Base-by-base conservation (phyloP, 2,797 vertebrate genomes). In the Adrianichthys oophorus region DNA sequence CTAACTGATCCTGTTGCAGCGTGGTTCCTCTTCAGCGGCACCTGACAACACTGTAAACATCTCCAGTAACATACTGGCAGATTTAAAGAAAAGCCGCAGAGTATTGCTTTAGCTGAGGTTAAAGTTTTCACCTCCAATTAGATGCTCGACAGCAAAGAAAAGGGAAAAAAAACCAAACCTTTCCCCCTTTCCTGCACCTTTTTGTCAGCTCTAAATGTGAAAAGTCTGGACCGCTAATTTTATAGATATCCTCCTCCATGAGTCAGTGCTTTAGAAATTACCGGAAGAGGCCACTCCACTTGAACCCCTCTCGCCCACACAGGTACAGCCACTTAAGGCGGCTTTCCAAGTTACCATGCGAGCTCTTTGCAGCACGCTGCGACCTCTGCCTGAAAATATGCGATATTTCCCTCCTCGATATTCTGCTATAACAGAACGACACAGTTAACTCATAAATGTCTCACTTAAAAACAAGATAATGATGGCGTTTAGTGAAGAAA, bases 261-360 rank as follows among this genome's bases (percentile, higher is more conserved):
- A 78, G 66, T 87, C 74, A 76, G 60, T 63, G 63, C 59, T 76
- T 79, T 72, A 65, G 68, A 78, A 83, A 77, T 74, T 17, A 65
- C 46, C 29, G n/a, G 60, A 68, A 68, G 62, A 69, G 76, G 69
- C 52, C 57, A 62, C 68, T 74, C 59, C 64, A 76, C 73, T 78
- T 56, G 62, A 80, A 60, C 51, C 66, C 52, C 13, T 52, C 29
- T 63, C 59, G 54, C 79, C 84, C 80, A 86, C 84, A 18, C 70
- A 12, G 44, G 17, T 15, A 24, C 46, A 41, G 53, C 44, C 75
- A 65, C 72, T 79, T 63, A 56, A 5, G 10, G 41, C 37, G 52
- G 56, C 57, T 67, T 57, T 59, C 45, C 42, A 19, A 54, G 48
- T 18, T 48, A 18, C 64, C 18, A 57, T 32, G 45, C 45, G 50